Evolutionary conservation across 2,888 invertebrate species (phyloP), one percentile per base, ranked within the genome.

Genomic region (Autographa gamma): DNA sequence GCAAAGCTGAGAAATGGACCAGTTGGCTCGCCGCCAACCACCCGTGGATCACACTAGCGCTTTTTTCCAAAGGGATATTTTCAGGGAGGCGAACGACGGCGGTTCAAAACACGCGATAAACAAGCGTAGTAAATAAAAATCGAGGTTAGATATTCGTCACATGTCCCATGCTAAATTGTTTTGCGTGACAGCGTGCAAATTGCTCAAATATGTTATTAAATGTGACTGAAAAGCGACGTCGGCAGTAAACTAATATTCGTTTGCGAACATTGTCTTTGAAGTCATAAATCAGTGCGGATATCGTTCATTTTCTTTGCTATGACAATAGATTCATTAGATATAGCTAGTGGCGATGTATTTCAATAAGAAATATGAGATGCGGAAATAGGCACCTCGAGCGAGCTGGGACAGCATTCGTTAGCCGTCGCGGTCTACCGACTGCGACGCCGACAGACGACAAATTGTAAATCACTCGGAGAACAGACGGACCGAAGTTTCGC

Each of bases 1-100:
- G 82, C 79, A 85, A 87, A 89, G 83, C 90, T 89, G 86, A 91
- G 92, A 94, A 93, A 93, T 92, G 92, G 90, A 93, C 89, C 91
- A 92, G 83, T 91, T 95, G 95, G 95, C 93, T 77, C 3, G 11
- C 14, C 62, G 92, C 95, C 95, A 95, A 90, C 69, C 74, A 79
- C 84, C 84, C 87, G 79, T 74, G 48, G 83, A 87, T 89, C 84
- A 89, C 87, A 84, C 81, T 77, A 83, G 74, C 79, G 80, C 81
- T 81, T 89, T 91, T 91, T 90, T 85, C 82, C 79, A 80, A 89
- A 90, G 88, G 86, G 86, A 89, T 88, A 87, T 89, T n/a, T 90
- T 88, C 81, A 80, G 82, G 85, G 84, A 84, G 85, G 83, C 82
- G 73, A 81, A 84, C 80, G 84, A 83, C 80, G 84, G 74, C 78